phyloP scores from a whole-genome alignment of 2,113 vertebrate species.

The Otis tarda region DNA sequence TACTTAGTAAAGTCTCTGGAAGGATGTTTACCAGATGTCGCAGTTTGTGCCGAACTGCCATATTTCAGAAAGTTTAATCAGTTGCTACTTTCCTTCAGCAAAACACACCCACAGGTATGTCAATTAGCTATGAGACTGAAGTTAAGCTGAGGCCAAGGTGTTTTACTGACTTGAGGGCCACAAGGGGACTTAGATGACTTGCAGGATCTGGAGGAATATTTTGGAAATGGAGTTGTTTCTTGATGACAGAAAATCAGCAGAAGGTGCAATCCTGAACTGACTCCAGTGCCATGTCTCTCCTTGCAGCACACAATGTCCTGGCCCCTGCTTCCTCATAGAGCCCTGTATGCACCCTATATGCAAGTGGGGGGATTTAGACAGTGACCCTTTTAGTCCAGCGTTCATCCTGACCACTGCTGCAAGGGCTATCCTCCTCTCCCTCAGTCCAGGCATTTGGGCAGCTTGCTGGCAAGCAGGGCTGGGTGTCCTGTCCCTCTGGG shows the following conservation, averaged over 20 bases:
- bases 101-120: background rate
- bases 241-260: background rate
- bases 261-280: background rate
- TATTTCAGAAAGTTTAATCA: background rate
- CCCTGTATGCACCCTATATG: background rate
- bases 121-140: background rate
- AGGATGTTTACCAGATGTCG: background rate
- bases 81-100: background rate
- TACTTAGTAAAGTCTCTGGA: background rate
- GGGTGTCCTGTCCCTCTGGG: background rate
- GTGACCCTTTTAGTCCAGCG: background rate
- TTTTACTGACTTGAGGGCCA: background rate
- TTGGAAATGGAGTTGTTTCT: background rate
- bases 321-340: background rate
- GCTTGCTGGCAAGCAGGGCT: accelerated
- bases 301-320: background rate
- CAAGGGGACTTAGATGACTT: background rate
- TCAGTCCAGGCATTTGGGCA: background rate
- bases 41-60: background rate
- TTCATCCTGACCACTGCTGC: background rate
- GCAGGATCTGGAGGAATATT: background rate
- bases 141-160: background rate
- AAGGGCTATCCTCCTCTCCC: background rate
- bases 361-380: background rate
- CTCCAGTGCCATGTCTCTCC: background rate